These are phyloP conservation scores for Drosophila conformis DNA, from an alignment of 2,888 invertebrate genomes.

Conservation along the genomic window DNA sequence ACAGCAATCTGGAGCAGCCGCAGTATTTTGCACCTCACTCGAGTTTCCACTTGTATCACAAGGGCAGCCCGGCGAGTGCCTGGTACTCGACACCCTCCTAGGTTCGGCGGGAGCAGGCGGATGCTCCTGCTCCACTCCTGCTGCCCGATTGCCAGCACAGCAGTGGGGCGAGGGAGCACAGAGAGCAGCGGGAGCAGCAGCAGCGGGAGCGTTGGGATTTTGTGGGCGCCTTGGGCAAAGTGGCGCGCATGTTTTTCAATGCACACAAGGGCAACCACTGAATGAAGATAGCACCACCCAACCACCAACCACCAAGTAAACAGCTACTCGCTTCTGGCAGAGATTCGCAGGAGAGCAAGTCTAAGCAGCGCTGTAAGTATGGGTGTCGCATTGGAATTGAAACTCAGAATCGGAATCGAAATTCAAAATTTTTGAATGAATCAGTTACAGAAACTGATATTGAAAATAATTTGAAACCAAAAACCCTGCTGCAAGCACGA, in stretches of 20 bases:
- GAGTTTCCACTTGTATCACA: constrained; percentile 95
- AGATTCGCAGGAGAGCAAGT: neutral
- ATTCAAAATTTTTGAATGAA: neutral
- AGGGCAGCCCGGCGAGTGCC: constrained; percentile 89
- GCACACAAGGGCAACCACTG: constrained; percentile 70
- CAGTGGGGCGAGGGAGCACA: constrained; percentile 26
- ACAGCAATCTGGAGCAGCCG: constrained; percentile 89
- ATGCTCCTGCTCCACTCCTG: neutral
- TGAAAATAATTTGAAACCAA: neutral
- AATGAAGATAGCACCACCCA: neutral
- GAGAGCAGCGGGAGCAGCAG: constrained; percentile 40
- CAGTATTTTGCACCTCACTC: constrained; percentile 94
- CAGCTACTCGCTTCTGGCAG: neutral
- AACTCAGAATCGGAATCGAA: neutral
- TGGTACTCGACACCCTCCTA: constrained; percentile 93
- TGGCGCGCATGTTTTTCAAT: constrained; percentile 82
- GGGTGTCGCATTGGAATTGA: neutral
- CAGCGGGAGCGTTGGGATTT: constrained; percentile 78
- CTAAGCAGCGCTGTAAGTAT: neutral
- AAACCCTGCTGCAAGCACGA: neutral
- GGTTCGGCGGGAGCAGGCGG: constrained; percentile 64
- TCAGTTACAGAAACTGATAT: fast-evolving
- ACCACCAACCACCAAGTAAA: neutral
- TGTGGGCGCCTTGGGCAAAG: constrained; percentile 81
- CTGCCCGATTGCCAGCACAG: constrained; percentile 54